Percentiles rank a stretch among this genome's conserved stretches.
These are phyloP conservation scores for Paratilapia polleni DNA, from an alignment of 2,113 vertebrate species.

Conservation along the genomic window DNA sequence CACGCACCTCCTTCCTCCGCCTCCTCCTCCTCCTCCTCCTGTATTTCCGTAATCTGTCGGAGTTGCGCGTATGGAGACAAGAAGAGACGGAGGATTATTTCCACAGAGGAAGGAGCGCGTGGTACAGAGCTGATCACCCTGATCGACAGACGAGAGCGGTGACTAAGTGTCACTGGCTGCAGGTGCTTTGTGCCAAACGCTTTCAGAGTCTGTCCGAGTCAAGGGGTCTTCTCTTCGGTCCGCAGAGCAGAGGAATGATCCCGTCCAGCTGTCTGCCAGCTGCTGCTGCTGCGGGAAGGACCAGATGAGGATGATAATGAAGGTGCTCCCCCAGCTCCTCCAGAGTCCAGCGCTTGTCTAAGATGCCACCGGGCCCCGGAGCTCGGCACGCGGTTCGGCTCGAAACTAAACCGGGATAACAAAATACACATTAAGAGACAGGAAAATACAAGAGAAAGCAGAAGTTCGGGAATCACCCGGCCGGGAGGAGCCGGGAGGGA, in stretches of 20 bases:
- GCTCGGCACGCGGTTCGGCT: constrained; percentile 36
- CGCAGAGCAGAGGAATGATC: constrained; percentile 2
- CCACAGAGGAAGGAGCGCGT: constrained; percentile 12
- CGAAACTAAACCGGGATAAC: constrained; percentile 51
- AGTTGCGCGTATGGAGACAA: not conserved
- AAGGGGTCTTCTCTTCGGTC: not conserved
- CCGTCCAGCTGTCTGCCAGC: not conserved
- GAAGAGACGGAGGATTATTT: not conserved
- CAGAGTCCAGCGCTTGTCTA: constrained; percentile 10
- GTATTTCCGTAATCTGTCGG: constrained; percentile 43
- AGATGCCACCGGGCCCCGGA: constrained; percentile 42
- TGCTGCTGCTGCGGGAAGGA: not conserved
- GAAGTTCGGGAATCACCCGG: not conserved
- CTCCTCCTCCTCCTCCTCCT: constrained; percentile 19
- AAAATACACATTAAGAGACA: not conserved
- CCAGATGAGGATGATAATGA: constrained; percentile 10
- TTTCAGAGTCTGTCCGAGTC: not conserved
- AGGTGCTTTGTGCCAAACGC: constrained; percentile 5
- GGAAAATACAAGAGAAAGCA: not conserved
- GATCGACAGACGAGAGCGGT: not conserved
- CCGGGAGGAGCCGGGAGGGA: constrained; percentile 11
- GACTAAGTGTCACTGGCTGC: not conserved
- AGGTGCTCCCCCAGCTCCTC: not conserved
- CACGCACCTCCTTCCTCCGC: constrained; percentile 8
- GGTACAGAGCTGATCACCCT: not conserved